These are phyloP conservation scores for Amphiprion ocellaris DNA, from an alignment of 2,113 vertebrate genomes.

Conservation along the genomic window DNA sequence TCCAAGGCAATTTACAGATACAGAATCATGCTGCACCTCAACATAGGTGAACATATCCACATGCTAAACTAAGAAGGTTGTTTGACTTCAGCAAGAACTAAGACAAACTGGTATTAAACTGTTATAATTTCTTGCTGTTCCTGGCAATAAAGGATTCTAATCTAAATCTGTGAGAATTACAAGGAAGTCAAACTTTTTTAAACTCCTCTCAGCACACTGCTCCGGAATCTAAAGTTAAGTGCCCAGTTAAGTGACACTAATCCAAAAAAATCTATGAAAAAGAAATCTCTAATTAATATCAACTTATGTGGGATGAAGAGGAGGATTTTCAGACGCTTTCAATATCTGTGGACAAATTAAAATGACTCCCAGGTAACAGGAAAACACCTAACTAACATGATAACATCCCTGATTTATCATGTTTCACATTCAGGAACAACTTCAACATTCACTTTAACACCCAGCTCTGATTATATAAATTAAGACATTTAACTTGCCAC, in stretches of 20 bases:
- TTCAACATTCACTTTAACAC: no score
- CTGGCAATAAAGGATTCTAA: background rate
- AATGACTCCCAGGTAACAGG: background rate
- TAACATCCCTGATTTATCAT: background rate
- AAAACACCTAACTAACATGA: background rate
- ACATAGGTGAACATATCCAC: background rate
- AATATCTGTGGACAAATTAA: background rate
- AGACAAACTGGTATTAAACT: background rate
- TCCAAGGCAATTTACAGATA: constrained; percentile 21
- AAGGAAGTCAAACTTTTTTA: background rate
- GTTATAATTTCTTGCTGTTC: background rate
- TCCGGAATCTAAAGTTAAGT: background rate
- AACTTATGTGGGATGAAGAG: background rate
- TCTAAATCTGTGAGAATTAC: background rate
- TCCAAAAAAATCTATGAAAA: background rate
- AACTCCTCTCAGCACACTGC: background rate
- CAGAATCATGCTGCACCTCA: constrained; percentile 54
- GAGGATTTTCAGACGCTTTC: background rate
- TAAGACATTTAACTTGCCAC: background rate
- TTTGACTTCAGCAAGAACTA: background rate
- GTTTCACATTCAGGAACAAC: background rate
- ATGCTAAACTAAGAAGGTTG: background rate
- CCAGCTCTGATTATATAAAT: background rate
- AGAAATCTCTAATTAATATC: background rate
- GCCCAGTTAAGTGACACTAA: background rate